These are phyloP conservation scores for Tachysurus fulvidraco DNA, from an alignment of 2,113 vertebrate genomes.

Conservation along the genomic window DNA sequence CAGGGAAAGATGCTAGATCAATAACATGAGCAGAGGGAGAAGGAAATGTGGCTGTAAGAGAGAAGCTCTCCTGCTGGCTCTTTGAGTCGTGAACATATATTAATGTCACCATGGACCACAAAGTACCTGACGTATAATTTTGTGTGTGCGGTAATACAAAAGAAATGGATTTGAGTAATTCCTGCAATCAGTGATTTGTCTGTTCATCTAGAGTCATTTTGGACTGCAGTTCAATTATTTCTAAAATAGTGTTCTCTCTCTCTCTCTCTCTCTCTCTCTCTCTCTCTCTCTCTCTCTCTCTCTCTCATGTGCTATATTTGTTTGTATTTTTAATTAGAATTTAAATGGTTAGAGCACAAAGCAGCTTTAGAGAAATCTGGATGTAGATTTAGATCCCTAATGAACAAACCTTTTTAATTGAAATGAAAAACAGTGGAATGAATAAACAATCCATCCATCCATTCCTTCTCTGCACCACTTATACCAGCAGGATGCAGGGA, in stretches of 20 bases:
- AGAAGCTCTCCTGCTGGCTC: background rate
- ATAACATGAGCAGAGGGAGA: background rate
- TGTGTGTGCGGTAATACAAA: background rate
- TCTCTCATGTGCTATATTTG: background rate
- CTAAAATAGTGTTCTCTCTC: background rate
- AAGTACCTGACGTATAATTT: background rate
- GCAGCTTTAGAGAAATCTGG: background rate
- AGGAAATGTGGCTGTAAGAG: background rate
- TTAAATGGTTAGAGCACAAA: background rate
- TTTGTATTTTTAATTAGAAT: background rate
- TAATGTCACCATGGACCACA: background rate
- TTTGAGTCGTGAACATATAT: background rate
- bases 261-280: background rate
- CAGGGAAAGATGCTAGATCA: background rate
- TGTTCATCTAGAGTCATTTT: background rate
- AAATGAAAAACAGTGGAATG: background rate
- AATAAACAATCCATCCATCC: background rate
- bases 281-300: background rate
- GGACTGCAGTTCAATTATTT: background rate
- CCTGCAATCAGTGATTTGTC: background rate
- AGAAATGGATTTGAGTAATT: slow-evolving; percentile 4
- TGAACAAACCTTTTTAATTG: background rate
- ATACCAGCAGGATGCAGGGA: too few species aligned
- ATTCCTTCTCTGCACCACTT: too few species aligned
- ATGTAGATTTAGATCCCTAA: background rate